Base-by-base conservation (phyloP, 2,113 vertebrate genomes). In the Miniopterus natalensis region DNA sequence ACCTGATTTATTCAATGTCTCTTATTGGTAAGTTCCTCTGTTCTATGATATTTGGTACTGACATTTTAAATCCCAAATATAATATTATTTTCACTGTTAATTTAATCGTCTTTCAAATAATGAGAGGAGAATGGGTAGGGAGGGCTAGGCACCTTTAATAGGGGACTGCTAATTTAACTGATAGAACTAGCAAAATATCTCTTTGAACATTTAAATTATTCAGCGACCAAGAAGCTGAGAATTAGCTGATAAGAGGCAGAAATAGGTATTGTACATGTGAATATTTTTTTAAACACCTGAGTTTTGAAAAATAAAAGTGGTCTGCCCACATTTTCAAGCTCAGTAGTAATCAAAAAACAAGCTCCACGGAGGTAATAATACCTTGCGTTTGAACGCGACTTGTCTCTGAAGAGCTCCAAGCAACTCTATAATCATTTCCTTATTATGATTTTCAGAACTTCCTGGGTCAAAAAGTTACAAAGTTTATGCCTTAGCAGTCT, bases 401-500 rank as follows among this genome's bases (percentile, higher is more conserved):
- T 97, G 88, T 97, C 97, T 97, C 70, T 27, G 88, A 97, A 94
- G 93, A 96, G 94, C 89, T 96, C 65, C 75, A 89, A 84, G 89
- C 91, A 36, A 95, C 68, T 79, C 93, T 97, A 77, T 95, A 96
- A 98, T 97, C 97, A 97, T 96, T 96, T 97, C 79, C 86, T 96
- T 96, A 95, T 93, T 97, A 94, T 81, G 91, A 93, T 96, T 97
- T 89, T 97, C 88, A 80, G 95, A 96, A 94, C 93, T 96, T 97
- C 95, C 96, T 97, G 94, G 95, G 96, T 96, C 79, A 97, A 95
- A 96, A 98, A 97, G 94, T 97, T 96, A 97, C 65, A 79, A 97
- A 96, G 94, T 96, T 97, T 92, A n/a, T 68, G 77, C 89, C 66
- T 75, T 27, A 63, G 40, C 47, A 80, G 18, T 36, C 83, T 40